Conservation (phyloP, 2,797 vertebrate species). For the Ceryle rudis region DNA sequence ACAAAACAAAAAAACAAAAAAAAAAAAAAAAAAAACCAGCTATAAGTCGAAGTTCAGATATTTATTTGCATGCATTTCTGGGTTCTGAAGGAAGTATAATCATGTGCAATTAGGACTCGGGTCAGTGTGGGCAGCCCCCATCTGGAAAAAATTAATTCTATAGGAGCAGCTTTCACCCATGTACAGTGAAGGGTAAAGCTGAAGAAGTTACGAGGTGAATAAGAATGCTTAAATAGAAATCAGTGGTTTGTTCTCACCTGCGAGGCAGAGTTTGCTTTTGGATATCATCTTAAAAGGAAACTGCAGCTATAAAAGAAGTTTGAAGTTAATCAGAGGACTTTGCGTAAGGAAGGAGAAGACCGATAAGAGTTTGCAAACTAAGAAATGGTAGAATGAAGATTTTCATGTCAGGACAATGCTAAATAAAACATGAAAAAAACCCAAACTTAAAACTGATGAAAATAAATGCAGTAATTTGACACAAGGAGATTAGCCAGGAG, state of each 20-base stretch:
- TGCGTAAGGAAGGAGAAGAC: background rate
- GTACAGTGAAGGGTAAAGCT: background rate
- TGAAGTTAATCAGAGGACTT: background rate
- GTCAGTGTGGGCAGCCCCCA: background rate
- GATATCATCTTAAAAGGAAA: background rate
- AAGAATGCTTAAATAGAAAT: background rate
- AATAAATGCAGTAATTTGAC: background rate
- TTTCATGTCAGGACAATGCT: background rate
- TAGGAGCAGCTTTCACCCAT: background rate
- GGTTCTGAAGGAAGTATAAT: background rate
- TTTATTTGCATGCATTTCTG: slow-evolving; percentile 1
- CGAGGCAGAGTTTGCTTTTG: slow-evolving; percentile 1
- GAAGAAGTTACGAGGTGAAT: background rate
- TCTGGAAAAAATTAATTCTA: background rate
- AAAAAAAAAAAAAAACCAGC: no score
- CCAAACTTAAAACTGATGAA: background rate
- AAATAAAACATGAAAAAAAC: accelerated
- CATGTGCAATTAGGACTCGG: background rate
- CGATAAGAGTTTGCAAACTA: background rate
- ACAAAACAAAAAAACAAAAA: background rate
- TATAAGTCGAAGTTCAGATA: background rate
- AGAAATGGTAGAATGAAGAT: background rate
- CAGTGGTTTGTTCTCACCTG: background rate
- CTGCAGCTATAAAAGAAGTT: background rate
- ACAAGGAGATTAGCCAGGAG: background rate